Evolutionary conservation across 2,113 vertebrate genomes (phyloP).

Genomic region (Otis tarda): DNA sequence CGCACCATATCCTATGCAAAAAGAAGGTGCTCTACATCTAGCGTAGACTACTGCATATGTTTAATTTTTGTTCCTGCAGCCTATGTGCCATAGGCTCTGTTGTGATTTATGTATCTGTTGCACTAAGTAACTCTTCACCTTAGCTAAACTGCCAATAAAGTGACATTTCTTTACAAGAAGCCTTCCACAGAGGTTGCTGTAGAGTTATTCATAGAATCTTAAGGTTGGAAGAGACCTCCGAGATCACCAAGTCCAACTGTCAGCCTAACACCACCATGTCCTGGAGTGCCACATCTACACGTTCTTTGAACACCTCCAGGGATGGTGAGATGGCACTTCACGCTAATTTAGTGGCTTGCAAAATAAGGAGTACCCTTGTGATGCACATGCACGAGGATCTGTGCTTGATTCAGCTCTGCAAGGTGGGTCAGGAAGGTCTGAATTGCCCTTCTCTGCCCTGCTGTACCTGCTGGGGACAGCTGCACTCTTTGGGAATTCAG

Average conservation of each 20-base stretch:
- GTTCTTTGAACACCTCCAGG: no score
- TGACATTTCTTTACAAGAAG: neutral
- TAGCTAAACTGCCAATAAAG: neutral
- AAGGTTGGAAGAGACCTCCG: no score
- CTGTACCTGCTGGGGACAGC: neutral
- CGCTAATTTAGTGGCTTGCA: neutral
- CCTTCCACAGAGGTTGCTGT: neutral
- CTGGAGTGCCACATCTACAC: no score
- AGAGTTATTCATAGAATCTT: no score
- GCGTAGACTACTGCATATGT: rapidly evolving
- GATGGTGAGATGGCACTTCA: neutral
- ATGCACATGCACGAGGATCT: neutral
- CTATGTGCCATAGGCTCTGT: neutral
- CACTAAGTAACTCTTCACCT: neutral
- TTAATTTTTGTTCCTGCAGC: neutral
- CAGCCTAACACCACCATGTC: no score
- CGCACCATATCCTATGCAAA: neutral
- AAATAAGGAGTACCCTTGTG: neutral
- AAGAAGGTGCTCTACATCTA: neutral
- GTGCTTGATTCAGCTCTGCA: neutral
- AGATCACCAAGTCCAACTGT: no score
- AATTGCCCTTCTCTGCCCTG: neutral
- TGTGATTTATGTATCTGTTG: neutral
- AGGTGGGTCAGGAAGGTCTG: neutral
- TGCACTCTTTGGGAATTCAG: neutral